Evolutionary conservation across 2,113 vertebrate species (phyloP), one percentile per base, ranked within the genome.

Genomic region (Hyla sarda): DNA sequence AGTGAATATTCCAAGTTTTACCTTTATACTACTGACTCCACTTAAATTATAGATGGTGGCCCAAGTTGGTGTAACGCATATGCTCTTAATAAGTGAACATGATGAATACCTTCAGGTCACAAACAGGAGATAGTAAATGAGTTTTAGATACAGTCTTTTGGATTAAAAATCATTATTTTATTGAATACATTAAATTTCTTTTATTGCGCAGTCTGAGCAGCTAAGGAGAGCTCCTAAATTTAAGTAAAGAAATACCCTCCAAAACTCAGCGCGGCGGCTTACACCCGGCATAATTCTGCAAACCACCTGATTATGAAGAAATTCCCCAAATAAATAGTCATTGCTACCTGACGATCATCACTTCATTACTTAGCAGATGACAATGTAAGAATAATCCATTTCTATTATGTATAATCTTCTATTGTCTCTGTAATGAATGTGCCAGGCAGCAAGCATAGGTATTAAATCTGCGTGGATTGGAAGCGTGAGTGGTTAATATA

Each of bases 81-180:
- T 37, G 74, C 56, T 54, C 78, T 45, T 56, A 71, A 65, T 71
- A 79, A 65, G 58, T 25, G 30, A 71, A 71, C 45, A 67, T 60
- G 28, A 79, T 32, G 23, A 79, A 77, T 77, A 47, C 41, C 48
- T 60, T 45, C 21, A 45, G 54, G 77, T 60, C 54, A 80, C 77
- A 80, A 62, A 34, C 56, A 76, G 14, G 25, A 76, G 45, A 60
- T 37, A 79, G 32, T 52, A 79, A 81, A 62, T 52, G 62, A 73
- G 50, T 37, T 73, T 73, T 86, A 86, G 41, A 79, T 62, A 79
- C 73, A 85, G 74, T 37, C 54, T 45, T 41, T 13, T 52, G 45
- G 58, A 85, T 78, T 78, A 85, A 85, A 79, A 79, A 79, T 54
- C 75, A 71, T 85, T 78, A 78, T 79, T 85, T 85, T 79, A 78